These are phyloP conservation scores for Ferdinandea cuprea DNA, from an alignment of 2,888 invertebrate genomes.

Conservation along the genomic window DNA sequence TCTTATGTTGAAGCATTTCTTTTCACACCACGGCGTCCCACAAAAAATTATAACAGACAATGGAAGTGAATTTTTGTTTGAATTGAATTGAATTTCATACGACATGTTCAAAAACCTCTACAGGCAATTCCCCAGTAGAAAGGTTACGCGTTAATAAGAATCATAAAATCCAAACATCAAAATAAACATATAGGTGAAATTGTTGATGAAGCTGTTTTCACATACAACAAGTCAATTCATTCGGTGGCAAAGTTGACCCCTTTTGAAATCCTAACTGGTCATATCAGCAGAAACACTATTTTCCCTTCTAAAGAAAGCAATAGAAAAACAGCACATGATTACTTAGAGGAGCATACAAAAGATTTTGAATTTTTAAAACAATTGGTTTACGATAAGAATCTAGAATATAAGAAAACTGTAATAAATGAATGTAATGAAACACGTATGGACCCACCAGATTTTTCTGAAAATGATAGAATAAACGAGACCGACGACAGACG, in stretches of 20 bases:
- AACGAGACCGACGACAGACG: not conserved
- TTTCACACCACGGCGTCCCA: constrained; percentile 50
- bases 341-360: constrained; percentile 31
- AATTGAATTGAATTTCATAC: constrained; percentile 32
- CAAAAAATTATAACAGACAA: constrained; percentile 64
- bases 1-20: constrained; percentile 40
- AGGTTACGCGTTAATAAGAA: constrained; percentile 5
- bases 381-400: constrained; percentile 33
- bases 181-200: constrained; percentile 20
- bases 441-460: not conserved
- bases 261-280: constrained; percentile 66
- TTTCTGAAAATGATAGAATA: not conserved
- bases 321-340: constrained; percentile 47
- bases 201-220: constrained; percentile 39
- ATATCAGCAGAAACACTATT: not conserved
- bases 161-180: not conserved
- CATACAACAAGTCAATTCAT: constrained; percentile 6
- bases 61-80: constrained; percentile 55
- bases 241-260: constrained; percentile 53
- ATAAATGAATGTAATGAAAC: constrained; percentile 54
- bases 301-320: not conserved
- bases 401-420: constrained; percentile 7
- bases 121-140: constrained; percentile 25
- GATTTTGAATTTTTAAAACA: constrained; percentile 38
- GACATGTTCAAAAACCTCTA: constrained; percentile 28